Evolutionary conservation across 2,797 vertebrate genomes (phyloP), one percentile per base, ranked within the genome.

Genomic region (Amblyraja radiata): DNA sequence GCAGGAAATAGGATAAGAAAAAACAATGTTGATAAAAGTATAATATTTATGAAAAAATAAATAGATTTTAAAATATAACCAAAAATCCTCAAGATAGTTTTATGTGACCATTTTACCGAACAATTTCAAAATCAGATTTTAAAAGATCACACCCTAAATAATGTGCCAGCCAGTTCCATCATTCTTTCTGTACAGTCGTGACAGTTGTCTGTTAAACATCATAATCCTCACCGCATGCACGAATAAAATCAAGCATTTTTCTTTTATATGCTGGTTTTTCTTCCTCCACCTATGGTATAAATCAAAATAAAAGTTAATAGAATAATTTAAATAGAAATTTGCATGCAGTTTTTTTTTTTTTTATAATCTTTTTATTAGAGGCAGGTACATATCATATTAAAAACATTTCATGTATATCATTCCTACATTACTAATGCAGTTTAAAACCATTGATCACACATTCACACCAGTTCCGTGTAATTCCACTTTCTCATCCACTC

Each of bases 241-340:
- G 14, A 68, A 88, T 88, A 88, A 88, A 88, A 68, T 88, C 84
- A 68, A 88, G 84, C 84, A 88, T 88, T 88, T 88, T 88, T 88
- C 84, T 88, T 68, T 32, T 68, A 36, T 88, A 36, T 9, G 84
- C n/a, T 88, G 84, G 84, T 23, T 63, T 88, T 88, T 88, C 84
- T 36, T 88, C 84, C 84, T 88, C 84, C 32, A 88, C 63, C 84
- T 88, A 16, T 8, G 68, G 10, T 8, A 88, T 0, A 68, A 36
- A 32, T 36, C 16, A 68, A 68, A 88, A 88, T 32, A 18, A 32
- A 32, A 36, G 63, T 88, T 68, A 68, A 7, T 8, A 68, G 10
- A 68, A 88, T 11, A 86, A 18, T 21, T 32, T 6, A 0, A 36
- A 4, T 88, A 1, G 2, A 65, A 65, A 18, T 32, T 65, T 88